These are phyloP conservation scores for Ictalurus punctatus DNA, from an alignment of 2,113 vertebrate genomes.

Conservation along the genomic window DNA sequence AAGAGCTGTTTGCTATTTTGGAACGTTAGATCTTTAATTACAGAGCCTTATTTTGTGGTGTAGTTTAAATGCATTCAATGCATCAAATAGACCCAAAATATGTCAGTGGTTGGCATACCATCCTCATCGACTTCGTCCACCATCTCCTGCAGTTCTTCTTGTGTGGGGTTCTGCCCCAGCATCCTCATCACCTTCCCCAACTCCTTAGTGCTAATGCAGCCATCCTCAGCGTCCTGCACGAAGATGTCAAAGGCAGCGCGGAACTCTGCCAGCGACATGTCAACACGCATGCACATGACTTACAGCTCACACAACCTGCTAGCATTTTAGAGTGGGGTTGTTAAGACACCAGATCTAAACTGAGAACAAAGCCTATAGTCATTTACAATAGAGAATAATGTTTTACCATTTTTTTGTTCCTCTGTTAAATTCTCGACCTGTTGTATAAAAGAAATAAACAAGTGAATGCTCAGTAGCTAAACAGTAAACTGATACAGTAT, in stretches of 20 bases:
- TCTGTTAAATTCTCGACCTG: slow-evolving; percentile 80
- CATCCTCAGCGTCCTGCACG: slow-evolving; percentile 94
- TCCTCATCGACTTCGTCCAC: slow-evolving; percentile 99
- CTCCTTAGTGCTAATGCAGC: slow-evolving; percentile 96
- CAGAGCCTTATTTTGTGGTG: slow-evolving; percentile 14
- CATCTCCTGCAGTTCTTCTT: slow-evolving; percentile 99
- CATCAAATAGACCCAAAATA: neutral
- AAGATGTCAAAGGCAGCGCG: slow-evolving; percentile 99
- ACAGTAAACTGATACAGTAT: slow-evolving; percentile 22
- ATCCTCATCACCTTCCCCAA: slow-evolving; percentile 56
- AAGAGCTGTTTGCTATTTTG: neutral
- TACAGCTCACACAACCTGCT: slow-evolving; percentile 4
- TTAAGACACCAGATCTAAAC: neutral
- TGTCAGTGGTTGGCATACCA: slow-evolving; percentile 69
- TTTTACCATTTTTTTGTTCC: slow-evolving; percentile 79
- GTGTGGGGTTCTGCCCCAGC: slow-evolving; percentile 83
- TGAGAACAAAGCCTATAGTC: neutral
- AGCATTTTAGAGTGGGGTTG: neutral
- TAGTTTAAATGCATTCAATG: neutral
- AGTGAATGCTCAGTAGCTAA: neutral
- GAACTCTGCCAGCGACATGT: slow-evolving; percentile 80
- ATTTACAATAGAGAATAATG: neutral
- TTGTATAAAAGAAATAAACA: slow-evolving; percentile 39
- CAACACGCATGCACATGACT: neutral
- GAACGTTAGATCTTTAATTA: neutral